These are phyloP conservation scores for Mallotus villosus DNA, from an alignment of 2,797 vertebrate genomes.

Conservation along the genomic window DNA sequence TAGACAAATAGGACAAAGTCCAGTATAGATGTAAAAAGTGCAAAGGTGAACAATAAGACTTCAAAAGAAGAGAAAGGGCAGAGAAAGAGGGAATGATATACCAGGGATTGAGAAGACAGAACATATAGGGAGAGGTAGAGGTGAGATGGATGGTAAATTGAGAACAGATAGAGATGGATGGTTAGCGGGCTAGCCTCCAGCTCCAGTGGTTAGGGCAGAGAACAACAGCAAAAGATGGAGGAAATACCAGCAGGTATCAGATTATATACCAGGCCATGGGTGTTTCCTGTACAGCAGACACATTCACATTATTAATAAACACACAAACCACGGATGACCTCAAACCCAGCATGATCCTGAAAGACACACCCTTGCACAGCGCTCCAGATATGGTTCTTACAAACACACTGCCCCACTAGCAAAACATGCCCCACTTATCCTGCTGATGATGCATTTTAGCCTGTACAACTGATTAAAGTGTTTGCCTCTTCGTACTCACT, in stretches of 20 bases:
- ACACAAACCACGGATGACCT: not conserved
- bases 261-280: not conserved
- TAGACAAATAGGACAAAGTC: no score
- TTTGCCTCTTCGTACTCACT: no score
- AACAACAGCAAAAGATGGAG: constrained; percentile 15
- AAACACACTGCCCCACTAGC: not conserved
- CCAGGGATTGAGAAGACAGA: no score
- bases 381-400: not conserved
- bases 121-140: not conserved
- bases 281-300: not conserved
- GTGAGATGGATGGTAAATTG: not conserved
- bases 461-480: no score
- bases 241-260: constrained; percentile 7
- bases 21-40: no score
- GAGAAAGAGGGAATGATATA: no score
- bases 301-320: not conserved
- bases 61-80: no score
- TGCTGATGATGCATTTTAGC: not conserved
- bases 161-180: not conserved
- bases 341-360: not conserved
- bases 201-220: constrained; percentile 6
- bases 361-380: not conserved
- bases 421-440: not conserved
- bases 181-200: not conserved
- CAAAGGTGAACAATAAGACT: no score